A percentile compares a stretch with the other conserved stretches of the same genome.
These are phyloP conservation scores for Chrysoperla carnea DNA, from an alignment of 1,140 invertebrate genomes.

Conservation along the genomic window DNA sequence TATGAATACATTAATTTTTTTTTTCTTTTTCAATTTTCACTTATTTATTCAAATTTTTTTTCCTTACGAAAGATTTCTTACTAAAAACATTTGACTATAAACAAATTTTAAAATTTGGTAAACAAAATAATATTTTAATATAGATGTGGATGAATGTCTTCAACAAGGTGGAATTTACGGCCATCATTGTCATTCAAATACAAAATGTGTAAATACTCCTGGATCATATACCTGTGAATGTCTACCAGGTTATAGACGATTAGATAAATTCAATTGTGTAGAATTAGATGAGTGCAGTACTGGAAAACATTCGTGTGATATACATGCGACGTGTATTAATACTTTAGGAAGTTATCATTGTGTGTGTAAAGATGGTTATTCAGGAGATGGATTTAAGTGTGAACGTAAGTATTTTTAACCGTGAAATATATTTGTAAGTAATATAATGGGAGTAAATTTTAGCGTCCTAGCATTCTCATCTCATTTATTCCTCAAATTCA, in stretches of 20 bases:
- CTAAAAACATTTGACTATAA: neutral
- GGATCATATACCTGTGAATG: constrained; percentile 72
- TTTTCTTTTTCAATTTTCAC: too few relatives aligned
- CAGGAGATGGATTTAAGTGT: constrained; percentile 66
- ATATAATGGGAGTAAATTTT: too few relatives aligned
- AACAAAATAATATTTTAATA: constrained; percentile 10
- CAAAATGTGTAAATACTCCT: constrained; percentile 57
- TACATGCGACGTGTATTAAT: constrained; percentile 68
- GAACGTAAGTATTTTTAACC: constrained; percentile 40
- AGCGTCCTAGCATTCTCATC: too few relatives aligned
- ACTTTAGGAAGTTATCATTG: constrained; percentile 73
- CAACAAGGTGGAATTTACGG: constrained; percentile 51
- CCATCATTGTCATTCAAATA: constrained; percentile 66
- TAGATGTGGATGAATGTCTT: constrained; percentile 71
- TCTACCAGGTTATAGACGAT: constrained; percentile 53
- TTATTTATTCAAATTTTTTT: too few relatives aligned
- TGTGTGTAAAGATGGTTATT: constrained; percentile 61
- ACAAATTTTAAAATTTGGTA: neutral
- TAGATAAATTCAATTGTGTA: constrained; percentile 62
- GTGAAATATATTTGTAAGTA: too few relatives aligned
- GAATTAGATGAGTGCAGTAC: constrained; percentile 64
- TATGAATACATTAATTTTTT: too few relatives aligned
- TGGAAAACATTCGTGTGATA: constrained; percentile 51
- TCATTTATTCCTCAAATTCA: too few relatives aligned
- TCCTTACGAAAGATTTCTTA: too few relatives aligned